A percentile compares a stretch with the other conserved stretches of the same genome.
phyloP scores from a whole-genome alignment of 2,113 vertebrate species.

The Anguilla japonica region DNA sequence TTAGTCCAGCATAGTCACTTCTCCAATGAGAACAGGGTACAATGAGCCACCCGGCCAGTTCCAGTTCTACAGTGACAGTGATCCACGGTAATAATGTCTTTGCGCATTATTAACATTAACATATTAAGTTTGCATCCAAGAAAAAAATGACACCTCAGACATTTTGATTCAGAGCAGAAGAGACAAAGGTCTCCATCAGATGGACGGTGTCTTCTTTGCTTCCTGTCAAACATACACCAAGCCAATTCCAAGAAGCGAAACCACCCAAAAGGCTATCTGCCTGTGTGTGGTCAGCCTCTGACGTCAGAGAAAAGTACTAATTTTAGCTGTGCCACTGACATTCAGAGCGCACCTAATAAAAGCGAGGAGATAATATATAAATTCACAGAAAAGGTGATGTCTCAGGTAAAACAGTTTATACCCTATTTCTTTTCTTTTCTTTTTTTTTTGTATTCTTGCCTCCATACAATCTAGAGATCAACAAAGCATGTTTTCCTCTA shows the following conservation, averaged over 20 bases:
- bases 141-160: not conserved
- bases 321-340: not conserved
- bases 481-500: too few relatives aligned
- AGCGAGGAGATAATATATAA: not conserved
- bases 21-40: not conserved
- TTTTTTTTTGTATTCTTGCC: too few relatives aligned
- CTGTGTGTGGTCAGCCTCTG: conserved; percentile 11
- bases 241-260: not conserved
- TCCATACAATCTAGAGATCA: too few relatives aligned
- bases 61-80: not conserved
- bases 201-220: not conserved
- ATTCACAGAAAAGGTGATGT: not conserved
- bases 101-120: too few relatives aligned
- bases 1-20: too few relatives aligned
- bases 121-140: not conserved
- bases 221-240: not conserved
- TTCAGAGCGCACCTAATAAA: not conserved
- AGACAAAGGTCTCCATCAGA: not conserved
- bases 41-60: not conserved
- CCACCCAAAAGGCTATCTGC: not conserved
- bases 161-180: not conserved
- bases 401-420: not conserved
- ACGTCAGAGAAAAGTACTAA: not conserved
- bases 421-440: not conserved
- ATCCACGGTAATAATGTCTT: too few relatives aligned